phyloP scores from a whole-genome alignment of 1,140 invertebrate genomes.

The Riptortus pedestris region DNA sequence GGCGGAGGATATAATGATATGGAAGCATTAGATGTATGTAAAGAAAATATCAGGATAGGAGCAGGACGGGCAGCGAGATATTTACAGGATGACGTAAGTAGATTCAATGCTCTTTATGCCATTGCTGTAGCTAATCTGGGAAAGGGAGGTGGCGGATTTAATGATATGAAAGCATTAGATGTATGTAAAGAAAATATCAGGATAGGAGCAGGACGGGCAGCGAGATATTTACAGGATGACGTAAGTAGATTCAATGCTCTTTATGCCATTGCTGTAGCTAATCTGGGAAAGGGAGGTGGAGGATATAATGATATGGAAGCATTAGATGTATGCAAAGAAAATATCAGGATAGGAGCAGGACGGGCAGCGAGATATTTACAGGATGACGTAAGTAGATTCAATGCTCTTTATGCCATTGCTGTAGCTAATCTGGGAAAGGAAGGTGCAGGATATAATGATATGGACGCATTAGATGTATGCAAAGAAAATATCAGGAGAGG shows the following conservation, averaged over 20 bases:
- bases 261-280: constrained; percentile 50
- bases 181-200: constrained; percentile 58
- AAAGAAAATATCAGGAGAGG: constrained; percentile 52
- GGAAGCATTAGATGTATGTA: constrained; percentile 56
- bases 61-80: constrained; percentile 53
- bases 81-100: constrained; percentile 39
- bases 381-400: constrained; percentile 30
- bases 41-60: constrained; percentile 51
- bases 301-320: constrained; percentile 52
- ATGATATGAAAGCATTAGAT: constrained; percentile 55
- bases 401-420: constrained; percentile 41
- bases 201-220: constrained; percentile 50
- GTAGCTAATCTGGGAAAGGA: constrained; percentile 59
- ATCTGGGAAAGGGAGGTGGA: constrained; percentile 51
- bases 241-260: constrained; percentile 22
- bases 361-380: constrained; percentile 48
- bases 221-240: constrained; percentile 41
- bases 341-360: constrained; percentile 51
- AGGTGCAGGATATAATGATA: constrained; percentile 44
- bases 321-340: constrained; percentile 56
- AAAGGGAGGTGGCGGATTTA: constrained; percentile 44
- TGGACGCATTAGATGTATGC: constrained; percentile 55
- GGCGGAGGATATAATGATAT: constrained; percentile 45
- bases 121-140: constrained; percentile 62
- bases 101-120: constrained; percentile 31